Conservation (phyloP, 1,140 invertebrate species). For the Nasonia giraulti region DNA sequence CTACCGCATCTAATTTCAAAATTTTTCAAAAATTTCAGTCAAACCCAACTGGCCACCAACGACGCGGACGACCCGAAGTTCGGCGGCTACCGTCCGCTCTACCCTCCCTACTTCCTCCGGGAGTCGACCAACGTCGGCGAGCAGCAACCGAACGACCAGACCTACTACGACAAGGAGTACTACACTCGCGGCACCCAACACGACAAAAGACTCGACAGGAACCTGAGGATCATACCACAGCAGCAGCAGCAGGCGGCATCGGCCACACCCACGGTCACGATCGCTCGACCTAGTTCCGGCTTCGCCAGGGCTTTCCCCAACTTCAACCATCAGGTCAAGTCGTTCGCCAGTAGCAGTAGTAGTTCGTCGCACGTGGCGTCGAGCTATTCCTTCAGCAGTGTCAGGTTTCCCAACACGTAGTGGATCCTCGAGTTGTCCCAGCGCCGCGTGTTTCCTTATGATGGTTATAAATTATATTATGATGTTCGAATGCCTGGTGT, state of each 20-base stretch:
- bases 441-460: no score
- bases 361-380: background rate
- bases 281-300: no score
- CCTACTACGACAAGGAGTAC: constrained; percentile 28
- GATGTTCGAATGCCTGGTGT: no score
- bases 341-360: background rate
- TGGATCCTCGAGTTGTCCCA: no score
- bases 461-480: no score
- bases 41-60: background rate
- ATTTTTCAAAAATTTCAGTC: no score
- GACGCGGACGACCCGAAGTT: background rate
- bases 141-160: background rate
- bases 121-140: background rate
- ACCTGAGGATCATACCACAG: background rate
- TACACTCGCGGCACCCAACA: constrained; percentile 6
- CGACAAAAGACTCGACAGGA: background rate
- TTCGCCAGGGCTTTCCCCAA: background rate
- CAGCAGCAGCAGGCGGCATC: background rate
- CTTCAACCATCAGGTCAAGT: background rate
- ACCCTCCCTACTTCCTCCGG: constrained; percentile 26
- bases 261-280: no score
- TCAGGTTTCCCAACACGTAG: background rate
- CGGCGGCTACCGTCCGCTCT: constrained; percentile 32
- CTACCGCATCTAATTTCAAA: no score
- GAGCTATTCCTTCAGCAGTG: background rate